Evolutionary conservation across 2,113 vertebrate species (phyloP).

Genomic region (Xiphias gladius): DNA sequence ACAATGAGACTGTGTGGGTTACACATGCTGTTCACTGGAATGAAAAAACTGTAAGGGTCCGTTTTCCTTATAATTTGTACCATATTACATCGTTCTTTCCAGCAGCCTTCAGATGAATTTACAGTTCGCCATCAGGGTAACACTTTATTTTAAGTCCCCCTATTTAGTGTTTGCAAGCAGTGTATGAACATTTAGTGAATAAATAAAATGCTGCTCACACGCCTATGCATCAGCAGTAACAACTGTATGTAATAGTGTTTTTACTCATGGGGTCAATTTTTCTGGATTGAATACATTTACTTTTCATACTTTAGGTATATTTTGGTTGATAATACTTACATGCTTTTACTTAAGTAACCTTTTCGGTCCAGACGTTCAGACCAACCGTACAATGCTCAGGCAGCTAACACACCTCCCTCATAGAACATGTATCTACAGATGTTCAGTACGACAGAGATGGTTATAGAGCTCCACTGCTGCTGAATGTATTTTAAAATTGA

Average conservation of each 20-base stretch:
- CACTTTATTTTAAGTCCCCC: neutral
- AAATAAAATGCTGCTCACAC: too few relatives aligned
- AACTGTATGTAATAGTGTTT: too few relatives aligned
- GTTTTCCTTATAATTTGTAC: neutral
- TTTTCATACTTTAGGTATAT: neutral
- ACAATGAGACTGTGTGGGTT: too few relatives aligned
- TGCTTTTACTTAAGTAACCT: neutral
- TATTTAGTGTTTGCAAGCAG: neutral
- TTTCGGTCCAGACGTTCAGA: neutral
- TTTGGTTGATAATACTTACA: neutral
- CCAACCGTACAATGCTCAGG: too few relatives aligned
- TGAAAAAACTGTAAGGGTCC: too few relatives aligned
- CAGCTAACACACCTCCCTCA: neutral
- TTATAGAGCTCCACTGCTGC: neutral
- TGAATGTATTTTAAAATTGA: slow-evolving; percentile 32
- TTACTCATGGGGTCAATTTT: too few relatives aligned
- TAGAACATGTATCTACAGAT: slow-evolving; percentile 20
- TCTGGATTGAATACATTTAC: too few relatives aligned
- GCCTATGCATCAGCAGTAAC: too few relatives aligned
- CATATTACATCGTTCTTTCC: neutral
- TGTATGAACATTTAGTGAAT: neutral
- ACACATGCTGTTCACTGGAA: too few relatives aligned
- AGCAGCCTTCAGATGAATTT: neutral
- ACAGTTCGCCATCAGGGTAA: neutral
- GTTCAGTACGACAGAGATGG: neutral